Conservation (phyloP, 2,888 invertebrate genomes). For the Ectobius pallidus region DNA sequence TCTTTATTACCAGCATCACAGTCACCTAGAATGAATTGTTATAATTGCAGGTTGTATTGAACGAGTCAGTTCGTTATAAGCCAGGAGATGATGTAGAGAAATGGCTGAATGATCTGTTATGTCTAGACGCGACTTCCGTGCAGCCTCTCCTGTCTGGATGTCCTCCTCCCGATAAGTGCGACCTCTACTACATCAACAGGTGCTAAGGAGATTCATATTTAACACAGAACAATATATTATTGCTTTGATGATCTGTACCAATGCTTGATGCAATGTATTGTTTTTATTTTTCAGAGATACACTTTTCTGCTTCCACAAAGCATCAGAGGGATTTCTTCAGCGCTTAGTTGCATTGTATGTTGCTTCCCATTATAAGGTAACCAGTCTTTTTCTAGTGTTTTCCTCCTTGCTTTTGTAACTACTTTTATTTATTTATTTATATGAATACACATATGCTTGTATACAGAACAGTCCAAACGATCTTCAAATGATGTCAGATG, state of each 20-base stretch:
- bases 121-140: slow-evolving; percentile 82
- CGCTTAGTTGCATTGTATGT: slow-evolving; percentile 92
- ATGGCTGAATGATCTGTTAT: slow-evolving; percentile 91
- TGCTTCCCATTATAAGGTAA: slow-evolving; percentile 95
- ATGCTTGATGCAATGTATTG: slow-evolving; percentile 3
- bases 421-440: no score
- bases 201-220: no score
- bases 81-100: slow-evolving; percentile 84
- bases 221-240: no score
- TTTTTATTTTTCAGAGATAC: slow-evolving; percentile 76
- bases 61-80: slow-evolving; percentile 95
- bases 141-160: slow-evolving; percentile 75
- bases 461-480: slow-evolving; percentile 95
- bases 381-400: no score
- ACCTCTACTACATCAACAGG: slow-evolving; percentile 84
- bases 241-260: no score
- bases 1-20: no score
- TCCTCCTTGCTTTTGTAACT: no score
- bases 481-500: slow-evolving; percentile 97
- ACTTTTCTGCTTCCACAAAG: slow-evolving; percentile 94
- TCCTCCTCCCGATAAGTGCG: slow-evolving; percentile 87
- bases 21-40: no score
- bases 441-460: no score
- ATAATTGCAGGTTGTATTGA: slow-evolving; percentile 81
- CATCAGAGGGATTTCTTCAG: slow-evolving; percentile 91